Evolutionary conservation across 2,888 invertebrate genomes (phyloP), one percentile per base, ranked within the genome.

Genomic region (Epinotia ramella): DNA sequence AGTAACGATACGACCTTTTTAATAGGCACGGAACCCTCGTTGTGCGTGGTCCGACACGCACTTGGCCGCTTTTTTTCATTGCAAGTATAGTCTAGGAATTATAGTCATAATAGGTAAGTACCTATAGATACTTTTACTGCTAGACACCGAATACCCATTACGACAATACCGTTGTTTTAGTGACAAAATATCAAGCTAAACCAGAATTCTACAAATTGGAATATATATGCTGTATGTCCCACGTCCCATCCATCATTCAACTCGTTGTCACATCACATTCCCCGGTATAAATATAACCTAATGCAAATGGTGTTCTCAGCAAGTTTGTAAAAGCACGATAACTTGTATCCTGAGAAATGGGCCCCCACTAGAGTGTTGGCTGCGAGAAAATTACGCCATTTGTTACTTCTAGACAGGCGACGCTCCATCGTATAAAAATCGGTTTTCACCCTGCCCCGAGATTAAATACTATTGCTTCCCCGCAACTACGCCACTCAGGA

Each of bases 271-370:
- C 79, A 82, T 81, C 80, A 79, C 79, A 77, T 79, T 80, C 77
- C 79, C 77, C 64, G 70, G 59, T 73, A 76, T 72, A 78, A 64
- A 78, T 79, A 81, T 82, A 86, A 80, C 82, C 84, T 81, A 80
- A 86, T 84, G 85, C 83, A 87, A 86, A 87, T 87, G 77, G 78
- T 64, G 80, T 80, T 82, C 82, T 78, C 82, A 79, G 81, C 81
- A 82, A 86, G 83, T 85, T 86, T 83, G 85, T 84, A 81, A 84
- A 84, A 84, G 83, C 83, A 84, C 80, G 87, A 87, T 88, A 89
- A 87, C 81, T 87, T 84, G 84, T 80, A 88, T 86, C 86, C 86
- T 88, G 87, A 88, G 84, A 85, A 88, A 88, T 87, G 87, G 85
- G 84, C 78, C 78, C 77, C 72, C 63, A 66, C 67, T 73, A 59